Evolutionary conservation across 2,888 invertebrate species (phyloP), one percentile per base, ranked within the genome.

Genomic region (Pseudococcus longispinus): DNA sequence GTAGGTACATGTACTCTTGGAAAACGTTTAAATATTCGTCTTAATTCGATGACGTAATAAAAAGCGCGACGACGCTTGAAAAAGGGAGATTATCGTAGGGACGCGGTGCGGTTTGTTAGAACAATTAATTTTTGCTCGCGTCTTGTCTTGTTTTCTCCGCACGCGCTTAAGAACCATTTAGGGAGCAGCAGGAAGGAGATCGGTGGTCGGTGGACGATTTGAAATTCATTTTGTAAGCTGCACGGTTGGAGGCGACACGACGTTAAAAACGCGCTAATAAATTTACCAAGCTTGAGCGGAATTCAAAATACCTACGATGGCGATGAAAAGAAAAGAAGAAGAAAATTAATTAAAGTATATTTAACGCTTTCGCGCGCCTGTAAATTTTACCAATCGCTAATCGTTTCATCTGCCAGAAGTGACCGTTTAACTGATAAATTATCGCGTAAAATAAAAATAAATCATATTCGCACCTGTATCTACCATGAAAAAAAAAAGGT

Each of bases 401-500:
- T 70, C 70, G 70, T 70, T 80, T 32, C n/a, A 42, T 37, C 42
- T 80, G 77, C 77, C 77, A 80, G 37, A 70, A 70, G 70, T 70
- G 70, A 18, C 70, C 42, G 42, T 80, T 80, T 42, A 42, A 26
- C 29, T 20, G 77, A 80, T 80, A 42, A 80, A 80, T 80, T 42
- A 80, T 70, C 70, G 29, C 77, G 77, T 42, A 42, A 80, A 80
- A 60, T 74, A 23, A 74, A 80, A 80, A 80, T 80, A 80, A 80
- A 80, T 80, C 77, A 80, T 80, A 80, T 80, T 74, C 77, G 77
- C 77, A 42, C 77, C 77, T 80, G 70, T 23, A 18, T 23, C 23
- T 60, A 60, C 60, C 15, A 13, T 60, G 15, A 11, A 60, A 23
- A 60, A 23, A 60, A 51, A 46, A 46, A 46, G 46, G 5, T 9